phyloP scores from a whole-genome alignment of 2,113 vertebrate species.

The Argyrosomus japonicus region DNA sequence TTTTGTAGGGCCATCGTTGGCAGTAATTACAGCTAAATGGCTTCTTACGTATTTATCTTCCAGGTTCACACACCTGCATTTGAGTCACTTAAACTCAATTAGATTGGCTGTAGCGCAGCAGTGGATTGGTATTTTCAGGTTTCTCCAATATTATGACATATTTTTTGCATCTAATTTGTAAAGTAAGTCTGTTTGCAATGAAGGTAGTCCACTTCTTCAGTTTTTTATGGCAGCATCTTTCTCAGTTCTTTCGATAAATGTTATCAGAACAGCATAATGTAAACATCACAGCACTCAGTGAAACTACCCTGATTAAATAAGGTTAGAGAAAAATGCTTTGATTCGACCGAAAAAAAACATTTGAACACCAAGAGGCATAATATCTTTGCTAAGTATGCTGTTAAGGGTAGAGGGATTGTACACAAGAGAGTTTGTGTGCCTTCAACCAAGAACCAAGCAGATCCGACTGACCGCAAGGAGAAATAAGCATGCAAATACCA shows the following conservation, averaged over 20 bases:
- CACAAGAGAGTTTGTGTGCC: neutral
- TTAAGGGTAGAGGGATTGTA: neutral
- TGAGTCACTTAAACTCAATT: constrained; percentile 18
- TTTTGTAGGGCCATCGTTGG: constrained; percentile 12
- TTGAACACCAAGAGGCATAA: neutral
- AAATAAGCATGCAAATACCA: constrained; percentile 3
- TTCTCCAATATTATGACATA: neutral
- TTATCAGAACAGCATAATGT: neutral
- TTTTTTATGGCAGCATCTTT: neutral
- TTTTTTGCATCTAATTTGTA: neutral
- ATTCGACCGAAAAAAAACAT: neutral
- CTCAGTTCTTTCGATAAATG: neutral
- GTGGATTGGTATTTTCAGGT: neutral
- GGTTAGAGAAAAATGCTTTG: neutral
- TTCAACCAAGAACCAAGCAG: constrained; percentile 25
- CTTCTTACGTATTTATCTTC: neutral
- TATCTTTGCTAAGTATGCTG: neutral
- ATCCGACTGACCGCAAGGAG: constrained; percentile 4
- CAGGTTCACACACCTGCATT: constrained; percentile 9
- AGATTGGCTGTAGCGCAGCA: neutral
- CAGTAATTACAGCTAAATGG: constrained; percentile 11
- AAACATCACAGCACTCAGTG: neutral
- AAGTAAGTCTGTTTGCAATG: neutral
- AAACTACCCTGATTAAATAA: neutral
- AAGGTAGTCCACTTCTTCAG: neutral